phyloP scores from a whole-genome alignment of 2,888 invertebrate species.

The Spisula solida region DNA sequence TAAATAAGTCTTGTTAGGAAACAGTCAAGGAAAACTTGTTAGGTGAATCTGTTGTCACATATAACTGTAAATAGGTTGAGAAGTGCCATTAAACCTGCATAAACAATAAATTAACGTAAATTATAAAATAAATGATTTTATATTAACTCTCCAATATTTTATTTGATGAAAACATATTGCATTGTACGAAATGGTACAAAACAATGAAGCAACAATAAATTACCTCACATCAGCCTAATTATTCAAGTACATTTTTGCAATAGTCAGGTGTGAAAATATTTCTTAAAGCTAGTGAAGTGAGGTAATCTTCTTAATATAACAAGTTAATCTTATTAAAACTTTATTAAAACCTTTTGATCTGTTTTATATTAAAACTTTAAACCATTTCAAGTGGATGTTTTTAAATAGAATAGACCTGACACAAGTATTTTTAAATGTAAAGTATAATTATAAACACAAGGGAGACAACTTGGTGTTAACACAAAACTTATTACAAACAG shows the following conservation, averaged over 20 bases:
- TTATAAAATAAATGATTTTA: no score
- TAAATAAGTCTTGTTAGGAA: no score
- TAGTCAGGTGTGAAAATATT: slow-evolving; percentile 10
- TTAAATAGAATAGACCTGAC: not conserved
- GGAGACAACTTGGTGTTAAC: not conserved
- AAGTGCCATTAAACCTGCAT: no score
- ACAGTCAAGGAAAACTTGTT: no score
- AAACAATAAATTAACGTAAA: no score
- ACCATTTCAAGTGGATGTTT: slow-evolving; percentile 15
- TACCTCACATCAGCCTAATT: not conserved
- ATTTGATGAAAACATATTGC: no score
- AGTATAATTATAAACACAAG: not conserved
- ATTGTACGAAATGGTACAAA: no score
- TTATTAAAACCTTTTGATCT: slow-evolving; percentile 23
- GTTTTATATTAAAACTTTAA: not conserved
- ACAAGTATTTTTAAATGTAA: not conserved
- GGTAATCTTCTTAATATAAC: not conserved
- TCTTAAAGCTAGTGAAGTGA: not conserved
- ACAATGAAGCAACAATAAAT: not conserved
- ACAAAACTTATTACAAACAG: not conserved
- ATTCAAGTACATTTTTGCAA: not conserved
- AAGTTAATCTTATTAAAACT: not conserved
- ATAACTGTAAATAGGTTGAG: no score
- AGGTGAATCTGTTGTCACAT: no score
- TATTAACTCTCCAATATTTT: no score